phyloP scores from a whole-genome alignment of 2,888 invertebrate genomes.

The Pyralis farinalis region DNA sequence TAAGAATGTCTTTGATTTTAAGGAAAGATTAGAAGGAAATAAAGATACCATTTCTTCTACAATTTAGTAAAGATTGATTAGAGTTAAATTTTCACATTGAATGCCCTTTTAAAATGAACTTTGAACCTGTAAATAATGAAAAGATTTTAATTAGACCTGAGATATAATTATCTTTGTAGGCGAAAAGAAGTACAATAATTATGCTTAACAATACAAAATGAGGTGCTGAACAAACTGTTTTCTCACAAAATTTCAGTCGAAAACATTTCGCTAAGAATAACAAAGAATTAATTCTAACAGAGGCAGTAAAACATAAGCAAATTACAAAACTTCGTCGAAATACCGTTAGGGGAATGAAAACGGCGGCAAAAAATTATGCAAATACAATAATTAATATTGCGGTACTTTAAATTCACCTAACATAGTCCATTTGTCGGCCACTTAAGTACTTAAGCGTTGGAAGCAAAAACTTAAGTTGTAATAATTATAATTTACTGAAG shows the following conservation, averaged over 20 bases:
- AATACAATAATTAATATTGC: conserved; percentile 16
- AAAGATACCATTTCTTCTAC: too few species aligned
- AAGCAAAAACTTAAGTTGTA: conserved; percentile 17
- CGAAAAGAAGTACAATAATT: too few species aligned
- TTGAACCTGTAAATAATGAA: too few species aligned
- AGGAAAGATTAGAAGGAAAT: too few species aligned
- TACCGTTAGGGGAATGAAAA: conserved; percentile 9
- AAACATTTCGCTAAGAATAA: neutral
- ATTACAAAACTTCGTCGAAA: conserved; percentile 5
- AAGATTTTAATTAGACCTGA: too few species aligned
- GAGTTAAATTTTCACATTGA: too few species aligned
- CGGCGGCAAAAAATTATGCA: conserved; percentile 14
- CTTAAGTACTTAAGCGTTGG: conserved; percentile 13
- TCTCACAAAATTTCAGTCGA: neutral
- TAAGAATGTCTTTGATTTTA: too few species aligned
- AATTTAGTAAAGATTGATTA: too few species aligned
- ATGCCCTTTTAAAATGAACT: too few species aligned
- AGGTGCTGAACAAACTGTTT: neutral
- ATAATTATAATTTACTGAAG: conserved; percentile 16
- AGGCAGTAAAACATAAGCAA: conserved; percentile 10
- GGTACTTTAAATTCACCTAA: conserved; percentile 16
- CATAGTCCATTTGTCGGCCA: conserved; percentile 15
- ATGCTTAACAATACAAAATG: too few species aligned
- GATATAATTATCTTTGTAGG: too few species aligned
- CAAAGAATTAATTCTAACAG: conserved; percentile 1